Conservation (phyloP, 2,113 vertebrate species). For the Rissa tridactyla region DNA sequence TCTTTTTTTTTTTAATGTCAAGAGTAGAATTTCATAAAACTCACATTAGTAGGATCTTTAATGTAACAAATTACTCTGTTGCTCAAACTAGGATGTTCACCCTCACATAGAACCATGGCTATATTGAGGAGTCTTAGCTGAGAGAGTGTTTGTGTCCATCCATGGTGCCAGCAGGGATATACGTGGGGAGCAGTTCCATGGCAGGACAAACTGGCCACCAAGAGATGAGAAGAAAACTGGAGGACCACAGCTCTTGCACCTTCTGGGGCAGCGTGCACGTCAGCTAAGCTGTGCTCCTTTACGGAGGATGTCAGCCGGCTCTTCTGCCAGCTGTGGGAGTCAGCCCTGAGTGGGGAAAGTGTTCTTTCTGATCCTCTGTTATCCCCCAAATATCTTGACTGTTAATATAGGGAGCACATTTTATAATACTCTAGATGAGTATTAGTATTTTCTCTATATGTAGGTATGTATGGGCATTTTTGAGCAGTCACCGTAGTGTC, state of each 20-base stretch:
- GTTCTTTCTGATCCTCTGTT: not conserved
- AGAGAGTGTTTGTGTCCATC: not conserved
- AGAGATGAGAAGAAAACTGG: not conserved
- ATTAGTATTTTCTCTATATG: not conserved
- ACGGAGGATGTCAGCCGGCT: not conserved
- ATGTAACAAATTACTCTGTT: not conserved
- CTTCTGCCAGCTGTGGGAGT: not conserved
- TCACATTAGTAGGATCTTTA: not conserved
- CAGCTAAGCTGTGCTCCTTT: not conserved
- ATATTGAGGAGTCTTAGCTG: not conserved
- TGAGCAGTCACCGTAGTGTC: not conserved
- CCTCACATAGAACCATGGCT: not conserved
- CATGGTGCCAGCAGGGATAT: not conserved
- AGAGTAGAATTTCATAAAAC: not conserved
- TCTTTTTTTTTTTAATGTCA: not conserved
- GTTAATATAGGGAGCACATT: not conserved
- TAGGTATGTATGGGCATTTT: not conserved
- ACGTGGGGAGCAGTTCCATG: not conserved
- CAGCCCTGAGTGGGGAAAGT: not conserved
- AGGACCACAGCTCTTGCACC: not conserved
- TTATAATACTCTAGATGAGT: not conserved
- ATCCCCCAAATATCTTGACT: not conserved
- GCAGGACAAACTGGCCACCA: not conserved
- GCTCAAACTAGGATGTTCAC: not conserved
- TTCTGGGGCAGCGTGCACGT: fast-evolving